These are phyloP conservation scores for Perizoma flavofasciatum DNA, from an alignment of 2,888 invertebrate genomes.

Conservation along the genomic window DNA sequence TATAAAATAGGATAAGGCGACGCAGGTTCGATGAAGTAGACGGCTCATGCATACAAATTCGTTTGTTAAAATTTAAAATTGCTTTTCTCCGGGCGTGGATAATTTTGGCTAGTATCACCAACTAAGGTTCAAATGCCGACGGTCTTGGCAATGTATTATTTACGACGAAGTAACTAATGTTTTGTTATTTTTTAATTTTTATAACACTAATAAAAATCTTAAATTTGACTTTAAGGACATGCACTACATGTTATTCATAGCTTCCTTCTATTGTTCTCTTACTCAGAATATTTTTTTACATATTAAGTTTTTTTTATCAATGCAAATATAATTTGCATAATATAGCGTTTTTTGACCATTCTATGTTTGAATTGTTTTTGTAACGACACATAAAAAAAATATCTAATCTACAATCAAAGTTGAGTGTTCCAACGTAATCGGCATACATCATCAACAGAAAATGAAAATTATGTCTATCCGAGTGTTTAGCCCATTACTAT, in stretches of 20 bases:
- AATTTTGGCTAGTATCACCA: conserved; percentile 22
- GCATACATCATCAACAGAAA: conserved; percentile 44
- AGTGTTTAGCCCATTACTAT: conserved; percentile 59
- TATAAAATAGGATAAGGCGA: conserved; percentile 44
- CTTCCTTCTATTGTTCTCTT: too few relatives aligned
- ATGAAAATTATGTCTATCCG: conserved; percentile 60
- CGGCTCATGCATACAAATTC: conserved; percentile 64
- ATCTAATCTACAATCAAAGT: conserved; percentile 3
- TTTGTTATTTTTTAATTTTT: too few relatives aligned
- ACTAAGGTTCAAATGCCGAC: conserved; percentile 12
- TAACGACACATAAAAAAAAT: too few relatives aligned
- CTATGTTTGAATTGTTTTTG: too few relatives aligned
- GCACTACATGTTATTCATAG: too few relatives aligned
- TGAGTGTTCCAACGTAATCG: conserved; percentile 43
- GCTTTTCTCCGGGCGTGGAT: conserved; percentile 41
- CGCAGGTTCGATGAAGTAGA: conserved; percentile 54
- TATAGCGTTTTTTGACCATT: too few relatives aligned
- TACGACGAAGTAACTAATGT: not conserved
- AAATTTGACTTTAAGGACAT: too few relatives aligned
- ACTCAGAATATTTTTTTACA: too few relatives aligned
- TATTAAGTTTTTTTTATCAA: too few relatives aligned
- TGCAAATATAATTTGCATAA: too few relatives aligned
- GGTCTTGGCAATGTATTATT: conserved; percentile 8
- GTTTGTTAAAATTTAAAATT: conserved; percentile 61
- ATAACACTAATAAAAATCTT: too few relatives aligned